phyloP scores from a whole-genome alignment of 2,888 invertebrate species.

The Biston betularia region DNA sequence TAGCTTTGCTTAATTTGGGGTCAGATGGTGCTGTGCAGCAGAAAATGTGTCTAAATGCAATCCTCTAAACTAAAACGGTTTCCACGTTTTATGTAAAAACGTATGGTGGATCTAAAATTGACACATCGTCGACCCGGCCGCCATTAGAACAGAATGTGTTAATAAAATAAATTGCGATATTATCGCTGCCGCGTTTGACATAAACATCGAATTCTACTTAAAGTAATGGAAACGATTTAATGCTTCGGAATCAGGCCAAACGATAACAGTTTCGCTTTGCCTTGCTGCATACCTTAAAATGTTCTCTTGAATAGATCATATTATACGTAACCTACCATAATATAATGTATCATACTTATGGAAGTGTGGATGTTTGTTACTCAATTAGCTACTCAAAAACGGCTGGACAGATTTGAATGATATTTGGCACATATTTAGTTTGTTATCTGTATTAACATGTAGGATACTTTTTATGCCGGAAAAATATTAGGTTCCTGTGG shows the following conservation, averaged over 20 bases:
- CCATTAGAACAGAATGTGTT: slow-evolving; percentile 75
- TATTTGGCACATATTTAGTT: too few relatives aligned
- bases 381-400: too few relatives aligned
- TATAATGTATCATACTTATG: too few relatives aligned
- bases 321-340: too few relatives aligned
- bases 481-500: too few relatives aligned
- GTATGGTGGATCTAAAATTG: slow-evolving; percentile 34
- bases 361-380: too few relatives aligned
- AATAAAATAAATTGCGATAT: slow-evolving; percentile 82
- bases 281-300: slow-evolving; percentile 24
- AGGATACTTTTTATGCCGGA: too few relatives aligned
- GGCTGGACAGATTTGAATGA: too few relatives aligned
- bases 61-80: slow-evolving; percentile 12
- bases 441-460: too few relatives aligned
- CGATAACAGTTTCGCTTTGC: slow-evolving; percentile 57
- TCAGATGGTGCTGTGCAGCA: background rate
- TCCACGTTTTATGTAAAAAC: slow-evolving; percentile 14
- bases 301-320: slow-evolving; percentile 50
- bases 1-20: too few relatives aligned
- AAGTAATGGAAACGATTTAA: slow-evolving; percentile 83
- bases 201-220: slow-evolving; percentile 84
- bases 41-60: background rate
- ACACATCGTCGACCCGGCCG: slow-evolving; percentile 55
- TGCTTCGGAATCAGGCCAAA: slow-evolving; percentile 70
- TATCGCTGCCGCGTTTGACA: slow-evolving; percentile 81